Conservation (phyloP, 2,888 invertebrate species). For the Meliscaeva auricollis region DNA sequence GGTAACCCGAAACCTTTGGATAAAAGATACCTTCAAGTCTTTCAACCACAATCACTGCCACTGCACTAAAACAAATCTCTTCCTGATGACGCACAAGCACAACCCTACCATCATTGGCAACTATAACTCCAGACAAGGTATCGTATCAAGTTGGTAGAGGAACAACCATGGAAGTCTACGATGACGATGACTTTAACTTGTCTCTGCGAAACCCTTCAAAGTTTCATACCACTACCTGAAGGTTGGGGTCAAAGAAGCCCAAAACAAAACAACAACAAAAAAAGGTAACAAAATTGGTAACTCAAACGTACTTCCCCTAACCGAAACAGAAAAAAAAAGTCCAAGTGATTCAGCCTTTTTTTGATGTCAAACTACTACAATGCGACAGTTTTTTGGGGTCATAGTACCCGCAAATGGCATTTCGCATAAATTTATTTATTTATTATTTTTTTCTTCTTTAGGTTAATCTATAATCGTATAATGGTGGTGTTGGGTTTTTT, state of each 20-base stretch:
- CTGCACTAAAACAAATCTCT: constrained; percentile 56
- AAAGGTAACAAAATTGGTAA: constrained; percentile 15
- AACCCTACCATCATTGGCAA: not conserved
- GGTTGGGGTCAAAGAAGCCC: constrained; percentile 68
- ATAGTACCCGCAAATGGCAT: constrained; percentile 49
- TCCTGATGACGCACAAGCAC: constrained; percentile 58
- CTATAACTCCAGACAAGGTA: not conserved
- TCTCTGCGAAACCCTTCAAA: constrained; percentile 69
- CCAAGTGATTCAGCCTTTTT: constrained; percentile 14
- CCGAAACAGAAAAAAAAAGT: not conserved
- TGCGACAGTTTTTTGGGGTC: constrained; percentile 49
- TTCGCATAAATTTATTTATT: constrained; percentile 41
- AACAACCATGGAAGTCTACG: constrained; percentile 4
- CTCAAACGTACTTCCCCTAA: constrained; percentile 63
- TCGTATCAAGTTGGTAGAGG: not conserved
- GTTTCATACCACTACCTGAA: constrained; percentile 33
- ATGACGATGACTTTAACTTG: constrained; percentile 40
- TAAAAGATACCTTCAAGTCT: constrained; percentile 45
- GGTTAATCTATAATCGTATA: constrained; percentile 25
- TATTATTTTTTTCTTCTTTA: constrained; percentile 8
- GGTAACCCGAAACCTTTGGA: constrained; percentile 56
- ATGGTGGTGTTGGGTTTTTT: not conserved
- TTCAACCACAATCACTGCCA: constrained; percentile 52
- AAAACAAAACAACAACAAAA: constrained; percentile 31
- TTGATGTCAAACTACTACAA: constrained; percentile 29